These are phyloP conservation scores for Eurystomus gularis DNA, from an alignment of 2,113 vertebrate species.

Conservation along the genomic window DNA sequence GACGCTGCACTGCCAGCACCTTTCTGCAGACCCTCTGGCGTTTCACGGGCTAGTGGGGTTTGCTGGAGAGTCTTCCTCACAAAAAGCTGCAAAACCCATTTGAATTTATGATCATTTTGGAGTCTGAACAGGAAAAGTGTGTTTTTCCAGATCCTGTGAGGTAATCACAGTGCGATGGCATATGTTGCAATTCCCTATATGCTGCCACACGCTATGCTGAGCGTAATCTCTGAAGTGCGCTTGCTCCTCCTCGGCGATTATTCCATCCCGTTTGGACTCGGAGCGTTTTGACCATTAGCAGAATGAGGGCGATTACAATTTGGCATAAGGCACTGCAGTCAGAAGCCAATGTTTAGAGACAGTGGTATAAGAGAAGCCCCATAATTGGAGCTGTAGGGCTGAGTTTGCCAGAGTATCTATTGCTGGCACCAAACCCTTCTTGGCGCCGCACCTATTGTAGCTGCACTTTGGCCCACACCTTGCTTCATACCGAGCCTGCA, in stretches of 20 bases:
- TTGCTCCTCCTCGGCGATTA: slow-evolving; percentile 55
- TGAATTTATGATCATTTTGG: slow-evolving; percentile 11
- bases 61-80: slow-evolving; percentile 33
- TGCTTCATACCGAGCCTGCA: slow-evolving; percentile 11
- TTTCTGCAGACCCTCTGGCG: not conserved
- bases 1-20: not conserved
- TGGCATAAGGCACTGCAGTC: slow-evolving; percentile 42
- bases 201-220: not conserved
- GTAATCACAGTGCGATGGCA: slow-evolving; percentile 18
- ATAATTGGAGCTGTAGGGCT: slow-evolving; percentile 39
- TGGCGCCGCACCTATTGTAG: slow-evolving; percentile 40
- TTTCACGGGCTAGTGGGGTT: not conserved
- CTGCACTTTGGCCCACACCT: slow-evolving; percentile 61
- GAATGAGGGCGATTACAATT: slow-evolving; percentile 59
- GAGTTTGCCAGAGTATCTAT: slow-evolving; percentile 59
- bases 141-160: slow-evolving; percentile 45
- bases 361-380: slow-evolving; percentile 55
- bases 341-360: slow-evolving; percentile 61
- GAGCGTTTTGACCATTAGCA: slow-evolving; percentile 41
- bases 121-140: slow-evolving; percentile 34
- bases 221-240: not conserved
- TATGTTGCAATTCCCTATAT: not conserved
- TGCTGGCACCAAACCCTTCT: slow-evolving; percentile 37
- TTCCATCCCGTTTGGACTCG: slow-evolving; percentile 6
- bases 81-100: slow-evolving; percentile 39